Percentiles rank a stretch among this genome's conserved stretches.
phyloP scores from a whole-genome alignment of 2,113 vertebrate species.

The Vidua macroura region DNA sequence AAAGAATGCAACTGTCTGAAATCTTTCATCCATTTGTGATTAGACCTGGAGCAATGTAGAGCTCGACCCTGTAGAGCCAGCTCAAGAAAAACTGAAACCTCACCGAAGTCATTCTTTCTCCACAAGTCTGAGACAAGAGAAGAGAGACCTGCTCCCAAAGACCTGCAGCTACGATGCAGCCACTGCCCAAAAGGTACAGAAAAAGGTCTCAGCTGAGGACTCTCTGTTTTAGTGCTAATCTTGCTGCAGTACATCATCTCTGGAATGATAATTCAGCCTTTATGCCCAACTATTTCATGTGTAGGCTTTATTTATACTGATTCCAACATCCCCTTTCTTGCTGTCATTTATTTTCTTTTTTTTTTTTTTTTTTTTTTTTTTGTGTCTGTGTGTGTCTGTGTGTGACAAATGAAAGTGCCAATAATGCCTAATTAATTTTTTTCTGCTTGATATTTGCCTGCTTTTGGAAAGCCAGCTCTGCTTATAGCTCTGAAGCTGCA shows the following conservation, averaged over 20 bases:
- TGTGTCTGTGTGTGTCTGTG: rapidly evolving
- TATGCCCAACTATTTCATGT: neutral
- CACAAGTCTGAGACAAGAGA: slow-evolving; percentile 10
- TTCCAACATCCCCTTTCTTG: neutral
- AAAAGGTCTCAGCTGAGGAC: neutral
- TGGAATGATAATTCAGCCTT: neutral
- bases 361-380: neutral
- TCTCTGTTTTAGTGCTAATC: neutral
- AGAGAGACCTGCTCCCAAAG: slow-evolving; percentile 26
- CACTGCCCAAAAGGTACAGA: slow-evolving; percentile 32
- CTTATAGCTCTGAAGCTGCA: neutral
- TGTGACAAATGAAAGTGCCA: neutral
- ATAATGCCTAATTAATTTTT: neutral
- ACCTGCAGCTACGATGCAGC: neutral
- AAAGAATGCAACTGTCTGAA: neutral
- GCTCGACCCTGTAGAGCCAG: slow-evolving; percentile 43
- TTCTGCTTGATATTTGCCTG: neutral
- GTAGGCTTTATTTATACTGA: neutral
- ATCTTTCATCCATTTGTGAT: neutral
- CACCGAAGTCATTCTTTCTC: slow-evolving; percentile 62
- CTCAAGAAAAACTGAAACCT: slow-evolving; percentile 19
- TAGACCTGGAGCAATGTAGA: slow-evolving; percentile 63
- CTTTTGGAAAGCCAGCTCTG: neutral
- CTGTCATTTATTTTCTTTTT: neutral
- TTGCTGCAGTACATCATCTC: neutral